A percentile compares a stretch with the other conserved stretches of the same genome.
Conservation (phyloP, 2,888 invertebrate genomes). For the Eristalis pertinax region DNA sequence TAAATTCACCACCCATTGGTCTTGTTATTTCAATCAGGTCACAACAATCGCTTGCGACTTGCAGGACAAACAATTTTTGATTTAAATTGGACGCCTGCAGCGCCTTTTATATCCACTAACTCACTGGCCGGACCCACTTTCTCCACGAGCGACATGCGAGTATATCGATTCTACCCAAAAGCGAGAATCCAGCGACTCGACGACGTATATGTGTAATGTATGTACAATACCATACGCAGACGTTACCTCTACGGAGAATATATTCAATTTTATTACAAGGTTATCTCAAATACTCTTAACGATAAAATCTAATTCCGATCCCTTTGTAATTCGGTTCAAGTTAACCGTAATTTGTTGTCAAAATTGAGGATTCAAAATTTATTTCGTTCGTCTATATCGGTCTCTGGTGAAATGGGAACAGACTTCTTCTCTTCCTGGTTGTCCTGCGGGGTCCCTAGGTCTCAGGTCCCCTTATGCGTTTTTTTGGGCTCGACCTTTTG, state of each 20-base stretch:
- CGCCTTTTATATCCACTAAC: conserved; percentile 34
- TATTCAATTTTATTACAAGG: conserved; percentile 68
- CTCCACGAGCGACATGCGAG: conserved; percentile 11
- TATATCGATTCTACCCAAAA: conserved; percentile 54
- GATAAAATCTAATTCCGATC: conserved; percentile 79
- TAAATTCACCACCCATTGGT: conserved; percentile 16
- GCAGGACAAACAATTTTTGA: conserved; percentile 56
- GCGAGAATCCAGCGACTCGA: background rate
- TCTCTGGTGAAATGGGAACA: conserved; percentile 55
- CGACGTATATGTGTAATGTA: conserved; percentile 37
- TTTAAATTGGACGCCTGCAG: conserved; percentile 65
- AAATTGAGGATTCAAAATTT: conserved; percentile 73
- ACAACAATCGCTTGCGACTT: conserved; percentile 31
- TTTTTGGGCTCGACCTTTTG: conserved; percentile 41
- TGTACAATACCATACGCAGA: conserved; percentile 60
- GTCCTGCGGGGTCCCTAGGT: conserved; percentile 51
- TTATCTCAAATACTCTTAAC: conserved; percentile 76
- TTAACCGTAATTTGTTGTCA: conserved; percentile 74
- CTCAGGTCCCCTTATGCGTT: conserved; percentile 37
- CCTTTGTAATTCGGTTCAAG: conserved; percentile 76
- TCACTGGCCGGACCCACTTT: conserved; percentile 47
- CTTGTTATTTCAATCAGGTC: conserved; percentile 49
- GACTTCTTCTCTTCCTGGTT: conserved; percentile 54
- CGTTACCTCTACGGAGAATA: conserved; percentile 43
- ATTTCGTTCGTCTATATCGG: conserved; percentile 29